Evolutionary conservation across 35 echinoderm and acorn worm species (phyloP).

Genomic region (Hemicentrotus pulcherrimus): DNA sequence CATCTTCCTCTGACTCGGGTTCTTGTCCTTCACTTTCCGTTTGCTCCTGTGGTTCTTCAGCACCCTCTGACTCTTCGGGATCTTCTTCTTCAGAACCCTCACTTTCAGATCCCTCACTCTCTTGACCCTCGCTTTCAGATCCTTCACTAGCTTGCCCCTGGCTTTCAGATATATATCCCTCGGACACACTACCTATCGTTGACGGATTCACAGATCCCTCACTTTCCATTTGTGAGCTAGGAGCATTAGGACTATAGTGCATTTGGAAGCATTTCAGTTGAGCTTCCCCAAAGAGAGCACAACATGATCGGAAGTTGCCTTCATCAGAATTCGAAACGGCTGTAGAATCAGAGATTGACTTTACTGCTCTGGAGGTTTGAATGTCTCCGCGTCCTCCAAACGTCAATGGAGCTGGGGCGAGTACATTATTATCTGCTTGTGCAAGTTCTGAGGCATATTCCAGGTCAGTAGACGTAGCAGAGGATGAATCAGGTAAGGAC

Average conservation of each 20-base stretch:
- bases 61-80: not conserved
- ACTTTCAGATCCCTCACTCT: not conserved
- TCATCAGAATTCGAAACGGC: not conserved
- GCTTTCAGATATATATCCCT: not conserved
- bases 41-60: not conserved
- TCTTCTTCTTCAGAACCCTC: not conserved
- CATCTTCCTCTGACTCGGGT: not conserved
- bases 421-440: not conserved
- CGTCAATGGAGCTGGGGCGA: not conserved
- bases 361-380: not conserved
- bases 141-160: not conserved
- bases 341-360: not conserved
- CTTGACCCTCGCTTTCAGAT: not conserved
- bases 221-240: not conserved
- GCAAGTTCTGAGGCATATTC: not conserved
- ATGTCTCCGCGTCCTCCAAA: not conserved
- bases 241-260: not conserved
- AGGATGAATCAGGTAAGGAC: not conserved
- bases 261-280: conserved; percentile 1
- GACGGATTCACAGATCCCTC: conserved; percentile 8
- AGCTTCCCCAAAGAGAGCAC: not conserved
- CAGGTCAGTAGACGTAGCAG: not conserved
- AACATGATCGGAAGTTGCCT: not conserved
- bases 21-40: not conserved
- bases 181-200: not conserved